Base-by-base conservation (phyloP, 2,113 vertebrate genomes). In the Eidolon helvum region DNA sequence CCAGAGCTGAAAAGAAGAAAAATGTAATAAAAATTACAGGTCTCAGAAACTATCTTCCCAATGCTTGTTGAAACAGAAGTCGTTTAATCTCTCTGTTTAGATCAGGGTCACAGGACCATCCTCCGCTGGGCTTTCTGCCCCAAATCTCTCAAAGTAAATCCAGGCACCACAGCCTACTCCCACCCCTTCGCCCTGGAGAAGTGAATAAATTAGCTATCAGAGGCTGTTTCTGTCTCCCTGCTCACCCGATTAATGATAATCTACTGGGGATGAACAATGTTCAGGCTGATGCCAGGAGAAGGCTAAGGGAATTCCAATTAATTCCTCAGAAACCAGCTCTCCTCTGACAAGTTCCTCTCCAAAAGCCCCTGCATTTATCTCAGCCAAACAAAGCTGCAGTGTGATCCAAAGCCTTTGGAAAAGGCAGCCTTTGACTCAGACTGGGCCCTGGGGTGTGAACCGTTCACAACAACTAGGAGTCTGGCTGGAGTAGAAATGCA, bases 271-370 rank as follows among this genome's bases (percentile, higher is more conserved):
- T 86, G 83, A 96, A 82, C 71, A 74, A 65, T 65, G 48, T 59
- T 72, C 68, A 30, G 4, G 10, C 43, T 63, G 80, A 33, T 4
- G 66, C 91, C 38, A 2, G 85, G 78, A 16, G 30, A 9, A 66
- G 18, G 30, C 69, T 80, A 79, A 87, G 89, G 69, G 85, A 97
- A 98, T 94, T 96, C 35, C 94, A 92, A 96, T 96, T 97, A 91
- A 96, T 94, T 89, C 88, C 77, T 93, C 91, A 87, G 78, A 95
- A 95, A 75, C 71, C 63, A 66, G 45, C 26, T 75, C 93, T 92
- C 43, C 86, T 91, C 72, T 93, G 87, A 80, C 22, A 12, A 50
- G 45, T 43, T 80, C 30, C 61, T 69, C 66, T 61, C 53, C 33
- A 89, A 94, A 95, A 97, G 22, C 30, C 48, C n/a, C 43, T 65